Conservation (phyloP, 2,888 invertebrate genomes). For the Aleiodes leptofemur region DNA sequence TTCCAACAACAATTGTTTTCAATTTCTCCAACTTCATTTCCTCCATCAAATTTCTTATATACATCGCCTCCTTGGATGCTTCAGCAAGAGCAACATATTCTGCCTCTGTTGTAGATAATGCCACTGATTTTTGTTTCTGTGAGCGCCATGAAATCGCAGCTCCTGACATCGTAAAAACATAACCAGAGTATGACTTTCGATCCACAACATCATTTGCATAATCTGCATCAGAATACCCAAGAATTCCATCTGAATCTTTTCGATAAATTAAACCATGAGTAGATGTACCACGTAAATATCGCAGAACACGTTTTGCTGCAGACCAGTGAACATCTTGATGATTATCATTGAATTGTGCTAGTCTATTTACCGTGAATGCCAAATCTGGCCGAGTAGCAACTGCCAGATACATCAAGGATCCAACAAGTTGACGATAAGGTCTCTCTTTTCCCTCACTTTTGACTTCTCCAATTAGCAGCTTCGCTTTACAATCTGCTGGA, state of each 20-base stretch:
- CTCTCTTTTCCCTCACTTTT: conserved; percentile 18
- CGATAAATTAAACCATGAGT: conserved; percentile 35
- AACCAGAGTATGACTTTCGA: conserved; percentile 42
- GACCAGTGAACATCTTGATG: conserved; percentile 40
- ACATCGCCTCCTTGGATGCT: conserved; percentile 33
- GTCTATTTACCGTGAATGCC: conserved; percentile 34
- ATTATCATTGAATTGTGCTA: conserved; percentile 39
- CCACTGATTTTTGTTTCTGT: conserved; percentile 52
- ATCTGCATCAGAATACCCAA: conserved; percentile 49
- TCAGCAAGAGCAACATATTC: conserved; percentile 42
- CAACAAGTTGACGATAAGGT: conserved; percentile 46
- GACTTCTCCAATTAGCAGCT: conserved; percentile 18
- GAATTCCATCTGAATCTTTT: conserved; percentile 26
- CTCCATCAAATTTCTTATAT: conserved; percentile 20
- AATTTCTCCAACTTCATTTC: conserved; percentile 18
- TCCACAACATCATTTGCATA: conserved; percentile 44
- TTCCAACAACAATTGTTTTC: neutral
- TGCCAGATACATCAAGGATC: conserved; percentile 46
- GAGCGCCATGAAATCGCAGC: conserved; percentile 46
- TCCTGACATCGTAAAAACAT: conserved; percentile 33
- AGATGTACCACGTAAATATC: conserved; percentile 46
- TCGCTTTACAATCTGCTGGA: conserved; percentile 34
- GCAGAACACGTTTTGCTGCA: conserved; percentile 46
- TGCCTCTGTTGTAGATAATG: conserved; percentile 36
- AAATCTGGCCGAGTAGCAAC: conserved; percentile 47